Base-by-base conservation (phyloP, 2,888 invertebrate genomes). In the Yponomeuta evonymella region DNA sequence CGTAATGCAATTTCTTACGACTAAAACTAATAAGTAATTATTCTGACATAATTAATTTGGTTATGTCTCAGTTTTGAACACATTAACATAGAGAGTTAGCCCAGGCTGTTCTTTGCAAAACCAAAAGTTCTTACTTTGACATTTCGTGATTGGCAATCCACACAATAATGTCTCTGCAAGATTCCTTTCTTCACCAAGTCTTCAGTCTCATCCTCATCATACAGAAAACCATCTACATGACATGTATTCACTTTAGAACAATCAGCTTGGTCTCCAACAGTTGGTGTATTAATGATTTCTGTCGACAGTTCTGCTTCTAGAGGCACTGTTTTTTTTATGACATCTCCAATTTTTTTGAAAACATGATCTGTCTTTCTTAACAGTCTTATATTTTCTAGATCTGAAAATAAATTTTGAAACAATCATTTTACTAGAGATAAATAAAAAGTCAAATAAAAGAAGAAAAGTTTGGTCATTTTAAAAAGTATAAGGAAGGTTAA, bases 161-260 rank as follows among this genome's bases (percentile, higher is more conserved):
- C 63, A 74, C 92, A 92, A 73, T 86, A 91, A 75, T 86, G 79
- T 73, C 82, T 83, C 71, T 82, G 81, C 23, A 92, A 71, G 80
- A 86, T 88, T 43, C 86, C 87, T 48, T 80, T 76, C 74, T 85
- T 82, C 1, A 85, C 81, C 62, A 91, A 76, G 11, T 83, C 75
- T 70, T 95, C 94, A 12, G 95, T 85, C 73, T 93, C 92, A 23
- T 93, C 91, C 73, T 95, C 95, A 75, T 94, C 94, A 87, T 94
- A 96, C 0, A 96, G 88, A 79, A 96, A 96, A 65, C 94, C 94
- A 86, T 96, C 96, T 0, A 96, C 90, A 82, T 95, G 95, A 15
- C 93, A 85, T 2, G 94, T 94, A 70, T 93, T 92, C 2, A 81
- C 77, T 33, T 87, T 83, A 73, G 90, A 89, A 75, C 94, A 94